Evolutionary conservation across 1,140 invertebrate species (phyloP).

Genomic region (Bombus confusus): DNA sequence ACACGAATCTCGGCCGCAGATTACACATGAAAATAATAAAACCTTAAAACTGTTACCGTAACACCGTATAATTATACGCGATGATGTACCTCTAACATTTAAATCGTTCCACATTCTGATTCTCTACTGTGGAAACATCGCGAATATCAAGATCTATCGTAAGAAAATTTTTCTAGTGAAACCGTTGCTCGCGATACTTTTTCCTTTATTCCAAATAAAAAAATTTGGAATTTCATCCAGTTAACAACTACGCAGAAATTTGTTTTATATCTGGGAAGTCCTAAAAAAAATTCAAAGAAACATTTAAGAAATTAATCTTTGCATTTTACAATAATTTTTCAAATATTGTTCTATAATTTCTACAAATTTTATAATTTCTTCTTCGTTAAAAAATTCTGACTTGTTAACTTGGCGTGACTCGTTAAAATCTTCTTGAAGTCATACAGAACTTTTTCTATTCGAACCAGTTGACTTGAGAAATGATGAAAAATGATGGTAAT

Average conservation of each 20-base stretch:
- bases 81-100: neutral
- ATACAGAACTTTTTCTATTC: too few species aligned
- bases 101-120: neutral
- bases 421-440: neutral
- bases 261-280: neutral
- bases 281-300: neutral
- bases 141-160: neutral
- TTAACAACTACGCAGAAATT: neutral
- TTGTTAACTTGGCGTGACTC: too few species aligned
- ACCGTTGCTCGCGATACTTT: neutral
- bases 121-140: neutral
- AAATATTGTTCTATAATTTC: too few species aligned
- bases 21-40: neutral
- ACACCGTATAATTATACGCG: neutral
- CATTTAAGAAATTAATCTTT: neutral
- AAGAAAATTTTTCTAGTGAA: slow-evolving; percentile 9
- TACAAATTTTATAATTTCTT: too few species aligned
- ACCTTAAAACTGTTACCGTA: neutral
- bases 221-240: neutral
- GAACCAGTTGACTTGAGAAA: too few species aligned
- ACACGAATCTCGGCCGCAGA: neutral
- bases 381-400: too few species aligned
- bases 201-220: neutral
- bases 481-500: too few species aligned
- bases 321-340: too few species aligned